A percentile compares a stretch with the other conserved stretches of the same genome.
phyloP scores from a whole-genome alignment of 1,140 invertebrate genomes.

The Bathynomus jamesi region DNA sequence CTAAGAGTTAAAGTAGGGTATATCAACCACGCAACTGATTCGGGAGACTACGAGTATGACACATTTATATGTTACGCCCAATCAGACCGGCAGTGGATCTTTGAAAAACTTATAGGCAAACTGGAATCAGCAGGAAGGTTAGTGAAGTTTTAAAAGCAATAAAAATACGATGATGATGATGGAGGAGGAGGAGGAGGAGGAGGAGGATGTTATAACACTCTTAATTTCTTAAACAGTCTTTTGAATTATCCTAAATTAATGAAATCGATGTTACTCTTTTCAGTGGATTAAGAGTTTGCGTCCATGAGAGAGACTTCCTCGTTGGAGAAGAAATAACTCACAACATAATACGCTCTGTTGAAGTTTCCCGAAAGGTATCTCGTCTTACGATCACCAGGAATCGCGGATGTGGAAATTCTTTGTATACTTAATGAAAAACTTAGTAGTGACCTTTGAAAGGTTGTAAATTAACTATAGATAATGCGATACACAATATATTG shows the following conservation, averaged over 20 bases:
- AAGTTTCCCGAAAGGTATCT: conserved; percentile 19
- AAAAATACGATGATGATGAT: too few species aligned
- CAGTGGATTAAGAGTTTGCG: conserved; percentile 20
- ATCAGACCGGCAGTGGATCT: conserved; percentile 19
- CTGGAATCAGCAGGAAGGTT: conserved; percentile 16
- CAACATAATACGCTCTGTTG: conserved; percentile 17
- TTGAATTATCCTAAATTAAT: neutral
- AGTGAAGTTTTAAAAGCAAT: too few species aligned
- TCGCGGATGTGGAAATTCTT: neutral
- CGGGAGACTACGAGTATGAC: conserved; percentile 9
- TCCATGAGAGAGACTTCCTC: conserved; percentile 27
- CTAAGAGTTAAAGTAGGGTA: neutral
- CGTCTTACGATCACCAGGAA: neutral
- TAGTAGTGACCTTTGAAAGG: neutral
- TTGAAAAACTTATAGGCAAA: conserved; percentile 19
- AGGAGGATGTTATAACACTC: too few species aligned
- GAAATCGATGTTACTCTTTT: neutral
- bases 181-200: too few species aligned
- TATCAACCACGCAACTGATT: neutral
- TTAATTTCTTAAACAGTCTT: neutral
- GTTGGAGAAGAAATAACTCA: conserved; percentile 23
- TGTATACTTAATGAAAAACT: neutral
- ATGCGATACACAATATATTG: neutral
- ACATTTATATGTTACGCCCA: conserved; percentile 24
- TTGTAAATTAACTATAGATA: neutral